These are phyloP conservation scores for Papilio polyxenes DNA, from an alignment of 1,140 invertebrate species.

Conservation along the genomic window DNA sequence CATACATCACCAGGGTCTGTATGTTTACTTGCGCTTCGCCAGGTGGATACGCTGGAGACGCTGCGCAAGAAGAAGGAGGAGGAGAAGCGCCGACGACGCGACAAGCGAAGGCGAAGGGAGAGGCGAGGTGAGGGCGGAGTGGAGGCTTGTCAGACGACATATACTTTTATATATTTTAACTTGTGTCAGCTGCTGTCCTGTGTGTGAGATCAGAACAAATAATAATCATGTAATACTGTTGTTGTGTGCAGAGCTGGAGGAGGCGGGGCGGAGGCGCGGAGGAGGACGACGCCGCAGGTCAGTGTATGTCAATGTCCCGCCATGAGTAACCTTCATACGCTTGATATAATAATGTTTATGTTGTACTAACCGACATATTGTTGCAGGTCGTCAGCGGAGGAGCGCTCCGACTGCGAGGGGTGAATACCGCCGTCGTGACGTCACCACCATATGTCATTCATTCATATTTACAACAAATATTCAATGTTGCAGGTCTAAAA, in stretches of 20 bases:
- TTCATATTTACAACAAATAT: neutral
- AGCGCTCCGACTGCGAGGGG: slow-evolving; percentile 30
- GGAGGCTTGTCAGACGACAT: neutral
- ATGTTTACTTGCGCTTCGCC: neutral
- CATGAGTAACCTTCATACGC: too few relatives aligned
- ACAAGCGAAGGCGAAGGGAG: slow-evolving; percentile 58
- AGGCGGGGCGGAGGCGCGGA: too few relatives aligned
- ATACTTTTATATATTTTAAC: too few relatives aligned
- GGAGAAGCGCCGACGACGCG: slow-evolving; percentile 59
- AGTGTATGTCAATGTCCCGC: too few relatives aligned
- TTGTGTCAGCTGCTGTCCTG: too few relatives aligned
- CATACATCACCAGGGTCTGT: neutral
- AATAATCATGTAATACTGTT: too few relatives aligned
- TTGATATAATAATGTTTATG: too few relatives aligned
- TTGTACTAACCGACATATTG: neutral
- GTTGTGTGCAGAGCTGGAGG: too few relatives aligned
- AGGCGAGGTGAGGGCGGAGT: slow-evolving; percentile 46
- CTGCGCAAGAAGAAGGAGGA: slow-evolving; percentile 66
- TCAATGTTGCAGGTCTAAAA: slow-evolving; percentile 55
- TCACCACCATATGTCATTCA: too few relatives aligned
- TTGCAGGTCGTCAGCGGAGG: slow-evolving; percentile 22
- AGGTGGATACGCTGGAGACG: slow-evolving; percentile 75
- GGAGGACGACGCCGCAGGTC: too few relatives aligned
- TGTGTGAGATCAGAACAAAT: too few relatives aligned
- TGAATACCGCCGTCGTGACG: neutral